Percentiles rank a stretch among this genome's conserved stretches.
Conservation (phyloP, 92 coral and sea anemone genomes). For the Epizoanthus scotinus region DNA sequence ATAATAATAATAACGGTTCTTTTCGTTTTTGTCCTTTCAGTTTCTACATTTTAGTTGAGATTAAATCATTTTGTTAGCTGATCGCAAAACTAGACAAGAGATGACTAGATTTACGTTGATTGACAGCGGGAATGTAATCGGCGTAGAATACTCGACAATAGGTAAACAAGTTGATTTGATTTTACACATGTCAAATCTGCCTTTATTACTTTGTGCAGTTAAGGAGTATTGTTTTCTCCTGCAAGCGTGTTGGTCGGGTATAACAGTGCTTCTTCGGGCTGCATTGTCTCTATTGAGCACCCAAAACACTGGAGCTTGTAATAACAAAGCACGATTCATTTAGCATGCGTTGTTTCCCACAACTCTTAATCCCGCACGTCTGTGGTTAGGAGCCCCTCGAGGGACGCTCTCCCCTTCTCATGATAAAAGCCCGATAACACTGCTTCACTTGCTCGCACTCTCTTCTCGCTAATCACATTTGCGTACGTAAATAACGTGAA, state of each 20-base stretch:
- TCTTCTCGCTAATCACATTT: constrained; percentile 55
- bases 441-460: neutral
- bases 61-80: constrained; percentile 24
- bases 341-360: constrained; percentile 39
- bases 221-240: constrained; percentile 61
- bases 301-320: constrained; percentile 48
- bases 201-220: constrained; percentile 63
- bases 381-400: constrained; percentile 11
- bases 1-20: constrained; percentile 15
- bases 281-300: constrained; percentile 52
- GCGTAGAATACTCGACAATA: constrained; percentile 67
- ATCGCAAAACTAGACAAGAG: constrained; percentile 15
- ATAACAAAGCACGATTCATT: constrained; percentile 13
- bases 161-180: constrained; percentile 73
- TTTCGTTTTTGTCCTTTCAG: neutral
- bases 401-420: neutral
- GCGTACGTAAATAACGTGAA: constrained; percentile 62
- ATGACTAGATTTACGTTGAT: constrained; percentile 41
- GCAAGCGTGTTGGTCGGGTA: constrained; percentile 60
- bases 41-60: neutral
- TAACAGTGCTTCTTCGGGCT: constrained; percentile 52
- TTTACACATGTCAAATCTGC: constrained; percentile 83
- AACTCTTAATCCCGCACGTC: constrained; percentile 24
- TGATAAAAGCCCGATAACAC: neutral
- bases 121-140: constrained; percentile 72